Percentiles rank a stretch among this genome's conserved stretches.
Evolutionary conservation across 2,797 vertebrate genomes (phyloP).

Genomic region (Tragelaphus oryx): DNA sequence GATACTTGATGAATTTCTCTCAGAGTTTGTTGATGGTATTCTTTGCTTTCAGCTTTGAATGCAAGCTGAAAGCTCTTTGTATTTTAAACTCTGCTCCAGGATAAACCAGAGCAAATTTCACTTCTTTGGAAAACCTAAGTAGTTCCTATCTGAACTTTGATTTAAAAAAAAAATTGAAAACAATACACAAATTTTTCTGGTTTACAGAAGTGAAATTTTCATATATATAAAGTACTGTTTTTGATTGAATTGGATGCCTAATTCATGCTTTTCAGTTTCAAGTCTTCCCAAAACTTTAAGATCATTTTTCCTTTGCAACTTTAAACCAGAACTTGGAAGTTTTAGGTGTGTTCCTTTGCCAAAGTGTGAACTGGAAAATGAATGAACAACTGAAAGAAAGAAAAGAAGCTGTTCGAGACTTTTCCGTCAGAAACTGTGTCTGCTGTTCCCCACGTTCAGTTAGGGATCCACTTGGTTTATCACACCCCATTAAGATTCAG

Average conservation of each 20-base stretch:
- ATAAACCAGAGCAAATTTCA: conserved; percentile 3
- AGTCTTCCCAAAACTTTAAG: conserved; percentile 61
- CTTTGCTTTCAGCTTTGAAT: not conserved
- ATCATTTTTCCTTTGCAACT: conserved; percentile 61
- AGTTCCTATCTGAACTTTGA: not conserved
- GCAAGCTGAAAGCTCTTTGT: conserved; percentile 35
- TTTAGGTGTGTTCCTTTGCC: not conserved
- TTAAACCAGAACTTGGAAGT: not conserved
- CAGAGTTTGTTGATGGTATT: conserved; percentile 17
- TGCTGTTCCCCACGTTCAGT: not conserved
- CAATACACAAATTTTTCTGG: conserved; percentile 47
- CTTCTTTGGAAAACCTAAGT: not conserved
- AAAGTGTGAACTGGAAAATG: not conserved
- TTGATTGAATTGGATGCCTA: not conserved
- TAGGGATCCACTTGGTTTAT: not conserved
- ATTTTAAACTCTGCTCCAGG: not conserved
- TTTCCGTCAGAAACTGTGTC: not conserved
- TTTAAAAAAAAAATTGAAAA: not conserved
- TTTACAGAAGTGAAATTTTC: conserved; percentile 57
- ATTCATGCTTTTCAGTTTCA: conserved; percentile 41
- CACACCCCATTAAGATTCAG: not conserved
- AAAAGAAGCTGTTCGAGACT: not conserved
- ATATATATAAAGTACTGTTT: conserved; percentile 41
- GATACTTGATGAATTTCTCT: conserved; percentile 10
- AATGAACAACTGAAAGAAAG: not conserved